Base-by-base conservation (phyloP, 1,140 invertebrate genomes). In the Tribolium madens region DNA sequence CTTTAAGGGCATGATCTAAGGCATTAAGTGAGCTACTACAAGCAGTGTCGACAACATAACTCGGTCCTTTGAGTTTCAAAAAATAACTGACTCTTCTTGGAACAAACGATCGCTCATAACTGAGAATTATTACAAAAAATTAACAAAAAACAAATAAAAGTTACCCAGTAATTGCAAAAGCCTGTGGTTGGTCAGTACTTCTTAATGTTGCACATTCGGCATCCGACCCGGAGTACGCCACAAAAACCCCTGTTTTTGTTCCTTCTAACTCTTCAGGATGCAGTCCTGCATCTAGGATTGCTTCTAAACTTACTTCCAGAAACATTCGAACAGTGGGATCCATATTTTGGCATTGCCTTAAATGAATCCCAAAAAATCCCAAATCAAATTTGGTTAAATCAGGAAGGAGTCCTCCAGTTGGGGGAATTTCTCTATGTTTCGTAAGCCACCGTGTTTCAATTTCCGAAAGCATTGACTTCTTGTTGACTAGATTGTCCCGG, bases 11-110 rank as follows among this genome's bases (percentile, higher is more conserved):
- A 79, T 95, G 91, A 81, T 96, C 92, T 9, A 98, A 81, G 0
- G 96, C 96, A 75, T 93, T 91, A 71, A 96, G 87, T 75, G 95
- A 96, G 21, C 96, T 97, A 50, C 95, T 96, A 87, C 96, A 98
- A 3, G 96, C 95, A 9, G 95, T 94, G 83, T 98, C 97, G 0
- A 97, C 88, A 4, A 92, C 87, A 85, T 93, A 94, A 60, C 95
- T 96, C 0, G 96, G 96, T 26, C 93, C 93, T 75, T 89, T 90
- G 0, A 91, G 82, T 57, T 92, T 92, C 9, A 94, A 81, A 85
- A 88, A 91, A 76, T 93, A 93, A 0, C 95, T 97, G 26, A 98
- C 90, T 71, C 96, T 89, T 84, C 98, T 97, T 0, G 96, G 93
- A 85, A 98, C 90, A 96, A 98, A 18, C 2, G 36, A 48, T 1